These are phyloP conservation scores for Gallinago paraguaiae DNA, from an alignment of 2,113 vertebrate genomes.

Conservation along the genomic window DNA sequence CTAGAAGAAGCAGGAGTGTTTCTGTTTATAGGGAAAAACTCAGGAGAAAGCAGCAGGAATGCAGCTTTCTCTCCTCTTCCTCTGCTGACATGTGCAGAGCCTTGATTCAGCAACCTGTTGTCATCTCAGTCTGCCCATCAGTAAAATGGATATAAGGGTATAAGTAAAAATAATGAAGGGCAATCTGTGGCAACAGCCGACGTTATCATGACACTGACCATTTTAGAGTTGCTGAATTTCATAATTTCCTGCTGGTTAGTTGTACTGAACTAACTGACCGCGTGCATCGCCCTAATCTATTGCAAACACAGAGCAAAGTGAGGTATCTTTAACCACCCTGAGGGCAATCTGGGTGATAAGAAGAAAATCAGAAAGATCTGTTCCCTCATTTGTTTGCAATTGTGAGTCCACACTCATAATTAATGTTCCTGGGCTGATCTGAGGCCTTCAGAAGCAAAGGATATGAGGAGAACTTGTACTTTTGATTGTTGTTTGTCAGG, in stretches of 20 bases:
- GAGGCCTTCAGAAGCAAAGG: not conserved
- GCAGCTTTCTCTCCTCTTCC: not conserved
- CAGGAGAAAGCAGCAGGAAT: not conserved
- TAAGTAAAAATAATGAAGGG: not conserved
- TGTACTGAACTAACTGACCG: not conserved
- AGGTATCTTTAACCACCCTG: not conserved
- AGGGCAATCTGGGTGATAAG: not conserved
- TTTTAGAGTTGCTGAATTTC: not conserved
- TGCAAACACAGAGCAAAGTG: not conserved
- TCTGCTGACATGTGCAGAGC: accelerated
- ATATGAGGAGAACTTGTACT: not conserved
- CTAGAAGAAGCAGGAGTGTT: not conserved
- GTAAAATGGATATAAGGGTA: not conserved
- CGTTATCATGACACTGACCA: not conserved
- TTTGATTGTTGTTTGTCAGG: not conserved
- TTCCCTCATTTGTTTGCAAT: conserved; percentile 12
- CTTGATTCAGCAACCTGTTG: not conserved
- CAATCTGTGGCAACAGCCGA: not conserved
- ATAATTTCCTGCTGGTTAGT: not conserved
- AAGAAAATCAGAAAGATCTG: conserved; percentile 7
- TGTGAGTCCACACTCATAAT: not conserved
- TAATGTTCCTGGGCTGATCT: not conserved
- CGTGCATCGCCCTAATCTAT: not conserved
- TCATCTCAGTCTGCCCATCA: accelerated
- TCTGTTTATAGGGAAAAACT: not conserved